phyloP scores from a whole-genome alignment of 1,140 invertebrate species.

The Acromyrmex heyeri region DNA sequence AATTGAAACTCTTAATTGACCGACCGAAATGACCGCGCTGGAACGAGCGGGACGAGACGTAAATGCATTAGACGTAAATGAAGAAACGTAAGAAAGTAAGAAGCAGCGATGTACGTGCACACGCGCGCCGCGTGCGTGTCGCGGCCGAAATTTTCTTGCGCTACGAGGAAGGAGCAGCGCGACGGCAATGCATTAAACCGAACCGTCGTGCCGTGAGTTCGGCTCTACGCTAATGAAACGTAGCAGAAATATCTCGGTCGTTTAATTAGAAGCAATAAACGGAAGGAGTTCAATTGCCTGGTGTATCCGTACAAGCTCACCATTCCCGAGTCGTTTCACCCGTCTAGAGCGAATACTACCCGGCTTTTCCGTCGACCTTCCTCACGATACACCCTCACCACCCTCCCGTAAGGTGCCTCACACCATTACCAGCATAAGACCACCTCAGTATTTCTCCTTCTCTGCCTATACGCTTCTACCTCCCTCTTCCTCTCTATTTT shows the following conservation, averaged over 20 bases:
- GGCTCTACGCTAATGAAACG: slow-evolving; percentile 85
- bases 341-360: slow-evolving; percentile 74
- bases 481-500: slow-evolving; percentile 23
- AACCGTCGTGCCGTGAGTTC: slow-evolving; percentile 75
- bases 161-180: slow-evolving; percentile 46
- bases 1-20: slow-evolving; percentile 43
- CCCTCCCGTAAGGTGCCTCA: slow-evolving; percentile 53
- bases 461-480: slow-evolving; percentile 49
- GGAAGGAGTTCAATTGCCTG: slow-evolving; percentile 85
- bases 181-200: slow-evolving; percentile 77
- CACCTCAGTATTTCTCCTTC: slow-evolving; percentile 59
- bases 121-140: neutral
- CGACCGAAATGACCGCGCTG: neutral
- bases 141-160: slow-evolving; percentile 54
- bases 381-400: slow-evolving; percentile 56
- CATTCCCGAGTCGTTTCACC: slow-evolving; percentile 76
- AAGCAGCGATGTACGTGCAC: neutral
- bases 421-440: slow-evolving; percentile 48
- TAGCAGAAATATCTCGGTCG: slow-evolving; percentile 85
- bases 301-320: slow-evolving; percentile 79
- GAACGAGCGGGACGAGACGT: slow-evolving; percentile 38
- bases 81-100: slow-evolving; percentile 11
- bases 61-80: slow-evolving; percentile 10
- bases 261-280: slow-evolving; percentile 86
- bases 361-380: slow-evolving; percentile 64